phyloP scores from a whole-genome alignment of 2,888 invertebrate species.

The Callinectes sapidus region DNA sequence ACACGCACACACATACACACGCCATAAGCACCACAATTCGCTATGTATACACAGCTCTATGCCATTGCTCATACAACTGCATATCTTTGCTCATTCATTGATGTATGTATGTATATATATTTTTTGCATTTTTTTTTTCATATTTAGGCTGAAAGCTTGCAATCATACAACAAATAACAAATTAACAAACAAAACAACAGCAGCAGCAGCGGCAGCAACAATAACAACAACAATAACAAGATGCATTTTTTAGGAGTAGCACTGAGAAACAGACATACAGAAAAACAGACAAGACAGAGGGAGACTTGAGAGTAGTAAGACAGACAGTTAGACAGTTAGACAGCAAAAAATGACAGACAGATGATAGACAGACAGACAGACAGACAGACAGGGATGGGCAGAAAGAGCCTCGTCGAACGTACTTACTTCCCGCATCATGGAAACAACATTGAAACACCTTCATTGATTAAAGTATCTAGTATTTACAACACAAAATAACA shows the following conservation, averaged over 20 bases:
- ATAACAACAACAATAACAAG: not conserved
- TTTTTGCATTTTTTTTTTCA: constrained; percentile 35
- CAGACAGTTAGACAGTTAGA: not conserved
- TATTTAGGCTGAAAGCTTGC: not conserved
- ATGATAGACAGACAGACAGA: not conserved
- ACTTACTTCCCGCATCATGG: constrained; percentile 9
- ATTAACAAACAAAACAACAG: not conserved
- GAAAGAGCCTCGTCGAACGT: not conserved
- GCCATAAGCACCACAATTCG: not conserved
- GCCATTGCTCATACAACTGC: constrained; percentile 32
- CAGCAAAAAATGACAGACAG: not conserved
- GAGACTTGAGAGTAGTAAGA: not conserved
- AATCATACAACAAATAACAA: constrained; percentile 10
- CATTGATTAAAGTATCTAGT: not conserved
- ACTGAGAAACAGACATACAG: not conserved
- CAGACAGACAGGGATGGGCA: not conserved
- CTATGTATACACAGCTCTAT: constrained; percentile 27
- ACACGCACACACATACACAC: constrained; percentile 19
- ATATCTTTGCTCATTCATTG: not conserved
- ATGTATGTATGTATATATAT: constrained; percentile 30
- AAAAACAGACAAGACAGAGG: not conserved
- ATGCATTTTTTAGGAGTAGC: not conserved
- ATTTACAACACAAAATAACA: constrained; percentile 12
- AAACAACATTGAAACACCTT: constrained; percentile 16
- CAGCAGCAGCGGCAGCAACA: not conserved